Percentiles rank a stretch among this genome's conserved stretches.
Evolutionary conservation across 2,113 vertebrate species (phyloP).

Genomic region (Psilopogon haemacephalus): DNA sequence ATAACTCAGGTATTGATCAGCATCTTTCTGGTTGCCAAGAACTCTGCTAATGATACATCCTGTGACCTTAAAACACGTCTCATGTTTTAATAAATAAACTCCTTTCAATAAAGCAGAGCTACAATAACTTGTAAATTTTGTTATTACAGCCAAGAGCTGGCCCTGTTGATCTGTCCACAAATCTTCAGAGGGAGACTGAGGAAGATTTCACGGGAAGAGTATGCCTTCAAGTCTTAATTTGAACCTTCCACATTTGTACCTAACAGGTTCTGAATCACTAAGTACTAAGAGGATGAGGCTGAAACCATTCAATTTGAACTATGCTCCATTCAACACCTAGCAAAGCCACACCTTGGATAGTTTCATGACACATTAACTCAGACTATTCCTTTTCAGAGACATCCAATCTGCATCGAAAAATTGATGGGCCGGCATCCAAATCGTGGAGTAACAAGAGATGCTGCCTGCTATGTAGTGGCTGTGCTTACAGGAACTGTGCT

Average conservation of each 20-base stretch:
- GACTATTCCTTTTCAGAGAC: background rate
- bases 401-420: background rate
- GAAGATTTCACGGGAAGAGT: background rate
- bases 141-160: background rate
- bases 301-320: background rate
- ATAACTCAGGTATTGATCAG: background rate
- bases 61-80: background rate
- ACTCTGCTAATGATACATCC: too few relatives aligned
- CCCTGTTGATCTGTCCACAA: background rate
- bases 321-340: background rate
- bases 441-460: background rate
- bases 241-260: background rate
- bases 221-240: background rate
- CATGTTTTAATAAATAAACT: background rate
- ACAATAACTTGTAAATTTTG: background rate
- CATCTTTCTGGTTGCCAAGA: background rate
- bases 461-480: background rate
- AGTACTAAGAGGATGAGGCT: background rate
- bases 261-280: background rate
- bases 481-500: background rate
- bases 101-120: background rate
- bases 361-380: background rate
- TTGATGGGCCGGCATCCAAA: background rate
- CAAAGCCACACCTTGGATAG: background rate
- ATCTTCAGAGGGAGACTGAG: background rate